Conservation (phyloP, 2,113 vertebrate genomes). For the Heterocephalus glaber region DNA sequence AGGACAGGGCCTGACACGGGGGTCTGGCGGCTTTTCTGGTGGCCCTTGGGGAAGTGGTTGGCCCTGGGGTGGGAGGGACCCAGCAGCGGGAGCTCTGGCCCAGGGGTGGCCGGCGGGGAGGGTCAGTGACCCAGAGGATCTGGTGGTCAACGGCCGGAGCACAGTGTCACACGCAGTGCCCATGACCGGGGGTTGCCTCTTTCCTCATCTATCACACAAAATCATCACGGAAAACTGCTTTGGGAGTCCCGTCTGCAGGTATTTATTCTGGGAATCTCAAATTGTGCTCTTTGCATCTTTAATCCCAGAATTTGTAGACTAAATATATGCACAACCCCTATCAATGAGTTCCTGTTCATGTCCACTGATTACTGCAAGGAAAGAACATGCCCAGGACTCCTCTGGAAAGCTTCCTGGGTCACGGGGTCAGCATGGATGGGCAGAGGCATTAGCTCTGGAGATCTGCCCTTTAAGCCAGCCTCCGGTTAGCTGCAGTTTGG, state of each 20-base stretch:
- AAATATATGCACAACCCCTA: conserved; percentile 7
- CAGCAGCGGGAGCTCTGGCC: not conserved
- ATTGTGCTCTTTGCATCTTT: not conserved
- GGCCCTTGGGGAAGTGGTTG: not conserved
- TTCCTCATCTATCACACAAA: conserved; percentile 18
- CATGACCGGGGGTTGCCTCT: not conserved
- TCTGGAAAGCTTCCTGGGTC: conserved; percentile 7
- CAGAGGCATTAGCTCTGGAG: not conserved
- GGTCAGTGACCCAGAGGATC: not conserved
- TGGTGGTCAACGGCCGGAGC: too few relatives aligned
- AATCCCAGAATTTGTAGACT: not conserved
- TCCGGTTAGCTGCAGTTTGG: not conserved
- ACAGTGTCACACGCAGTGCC: not conserved
- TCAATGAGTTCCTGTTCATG: conserved; percentile 4
- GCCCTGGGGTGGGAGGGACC: too few relatives aligned
- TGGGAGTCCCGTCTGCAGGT: not conserved
- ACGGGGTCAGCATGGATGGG: not conserved
- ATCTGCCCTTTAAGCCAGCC: conserved; percentile 1
- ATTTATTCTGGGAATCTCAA: conserved; percentile 47
- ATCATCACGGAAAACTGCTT: not conserved
- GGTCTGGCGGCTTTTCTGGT: not conserved
- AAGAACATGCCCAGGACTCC: not conserved
- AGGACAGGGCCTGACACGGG: not conserved
- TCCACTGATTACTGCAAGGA: not conserved
- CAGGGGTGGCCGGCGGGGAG: too few relatives aligned